phyloP scores from a whole-genome alignment of 2,888 invertebrate genomes.

The Plusia festucae region DNA sequence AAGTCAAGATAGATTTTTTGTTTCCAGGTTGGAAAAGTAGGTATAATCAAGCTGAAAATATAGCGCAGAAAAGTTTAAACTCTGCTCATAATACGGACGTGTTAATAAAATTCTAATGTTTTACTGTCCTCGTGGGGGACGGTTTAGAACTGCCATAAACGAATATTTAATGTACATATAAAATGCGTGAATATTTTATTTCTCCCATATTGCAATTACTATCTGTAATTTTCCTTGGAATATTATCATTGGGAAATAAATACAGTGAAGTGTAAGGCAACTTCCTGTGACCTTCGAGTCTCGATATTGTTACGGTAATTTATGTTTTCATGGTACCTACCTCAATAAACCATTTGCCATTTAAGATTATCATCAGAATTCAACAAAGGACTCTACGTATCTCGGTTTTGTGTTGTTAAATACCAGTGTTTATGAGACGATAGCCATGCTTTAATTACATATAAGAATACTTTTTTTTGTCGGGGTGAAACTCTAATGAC shows the following conservation, averaged over 20 bases:
- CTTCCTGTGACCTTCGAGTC: slow-evolving; percentile 61
- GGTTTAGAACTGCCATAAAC: slow-evolving; percentile 34
- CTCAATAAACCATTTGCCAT: slow-evolving; percentile 48
- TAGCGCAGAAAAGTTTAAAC: slow-evolving; percentile 29
- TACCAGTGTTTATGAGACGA: background rate
- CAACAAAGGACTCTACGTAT: background rate
- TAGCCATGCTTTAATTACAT: background rate
- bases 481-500: no score
- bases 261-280: slow-evolving; percentile 43
- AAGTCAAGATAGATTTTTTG: no score
- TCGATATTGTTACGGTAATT: slow-evolving; percentile 68
- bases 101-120: slow-evolving; percentile 46
- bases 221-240: slow-evolving; percentile 28
- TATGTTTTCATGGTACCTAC: slow-evolving; percentile 48
- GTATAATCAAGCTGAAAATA: no score
- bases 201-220: background rate
- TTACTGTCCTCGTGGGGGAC: slow-evolving; percentile 35
- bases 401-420: slow-evolving; percentile 2
- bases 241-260: slow-evolving; percentile 31
- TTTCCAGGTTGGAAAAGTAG: no score
- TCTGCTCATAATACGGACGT: slow-evolving; percentile 33
- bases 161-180: slow-evolving; percentile 39
- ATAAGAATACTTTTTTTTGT: no score
- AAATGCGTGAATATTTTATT: slow-evolving; percentile 40
- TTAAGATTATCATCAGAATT: slow-evolving; percentile 40